phyloP scores from a whole-genome alignment of 2,113 vertebrate genomes.

The Sturnus vulgaris region DNA sequence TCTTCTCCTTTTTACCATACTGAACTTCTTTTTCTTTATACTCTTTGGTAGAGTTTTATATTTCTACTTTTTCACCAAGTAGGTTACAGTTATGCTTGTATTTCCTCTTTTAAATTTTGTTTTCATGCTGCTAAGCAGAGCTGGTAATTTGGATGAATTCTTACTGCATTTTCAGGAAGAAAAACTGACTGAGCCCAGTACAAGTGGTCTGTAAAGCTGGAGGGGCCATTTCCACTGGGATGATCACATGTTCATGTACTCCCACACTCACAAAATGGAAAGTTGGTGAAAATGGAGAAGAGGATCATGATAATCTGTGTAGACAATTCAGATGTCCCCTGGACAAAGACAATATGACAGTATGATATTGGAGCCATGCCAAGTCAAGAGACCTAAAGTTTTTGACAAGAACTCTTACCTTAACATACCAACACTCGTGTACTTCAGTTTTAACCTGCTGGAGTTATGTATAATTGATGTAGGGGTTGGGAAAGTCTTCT shows the following conservation, averaged over 20 bases:
- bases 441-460: not conserved
- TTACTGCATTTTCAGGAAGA: not conserved
- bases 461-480: not conserved
- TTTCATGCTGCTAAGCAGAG: not conserved
- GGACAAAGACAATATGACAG: not conserved
- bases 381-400: not conserved
- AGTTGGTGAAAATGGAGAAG: not conserved
- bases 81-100: not conserved
- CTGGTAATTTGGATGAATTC: not conserved
- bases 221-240: not conserved
- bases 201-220: not conserved
- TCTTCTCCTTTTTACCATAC: not conserved
- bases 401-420: not conserved
- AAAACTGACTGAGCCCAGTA: not conserved
- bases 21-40: not conserved
- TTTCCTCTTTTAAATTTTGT: not conserved
- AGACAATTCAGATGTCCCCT: not conserved
- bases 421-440: not conserved
- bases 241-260: fast-evolving
- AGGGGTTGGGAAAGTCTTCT: not conserved
- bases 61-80: not conserved
- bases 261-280: not conserved
- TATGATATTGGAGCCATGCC: not conserved
- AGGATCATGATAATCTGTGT: not conserved
- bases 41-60: not conserved